phyloP scores from a whole-genome alignment of 2,888 invertebrate species.

The Synanthedon andrenaeformis region DNA sequence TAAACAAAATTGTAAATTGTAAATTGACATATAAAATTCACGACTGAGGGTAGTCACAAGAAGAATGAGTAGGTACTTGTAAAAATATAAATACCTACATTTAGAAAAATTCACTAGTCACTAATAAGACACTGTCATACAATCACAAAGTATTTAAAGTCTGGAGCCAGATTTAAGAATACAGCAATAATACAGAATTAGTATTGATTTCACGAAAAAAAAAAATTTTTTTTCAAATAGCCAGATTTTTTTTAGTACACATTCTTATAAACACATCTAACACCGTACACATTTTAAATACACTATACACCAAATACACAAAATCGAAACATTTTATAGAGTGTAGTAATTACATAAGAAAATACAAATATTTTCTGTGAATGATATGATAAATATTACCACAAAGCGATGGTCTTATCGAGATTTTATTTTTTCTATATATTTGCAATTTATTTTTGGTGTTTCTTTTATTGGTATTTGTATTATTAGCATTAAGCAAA shows the following conservation, averaged over 20 bases:
- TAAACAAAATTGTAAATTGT: too few species aligned
- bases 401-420: background rate
- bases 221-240: too few species aligned
- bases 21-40: too few species aligned
- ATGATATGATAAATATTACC: background rate
- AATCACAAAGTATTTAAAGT: slow-evolving; percentile 22
- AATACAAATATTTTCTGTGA: slow-evolving; percentile 4
- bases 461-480: too few species aligned
- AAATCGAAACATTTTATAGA: slow-evolving; percentile 1
- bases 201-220: too few species aligned
- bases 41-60: too few species aligned
- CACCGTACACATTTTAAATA: slow-evolving; percentile 11
- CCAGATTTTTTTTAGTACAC: too few species aligned
- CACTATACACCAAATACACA: slow-evolving; percentile 25
- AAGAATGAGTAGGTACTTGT: background rate
- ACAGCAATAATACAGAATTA: too few species aligned
- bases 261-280: background rate
- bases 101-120: background rate
- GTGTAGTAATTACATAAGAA: slow-evolving; percentile 3
- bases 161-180: background rate
- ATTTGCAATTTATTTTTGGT: too few species aligned
- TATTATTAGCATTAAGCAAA: too few species aligned
- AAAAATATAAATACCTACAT: slow-evolving; percentile 2
- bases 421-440: too few species aligned
- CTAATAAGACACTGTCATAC: slow-evolving; percentile 40